Evolutionary conservation across 2,888 invertebrate species (phyloP), one percentile per base, ranked within the genome.

Genomic region (Cerastis rubricosa): DNA sequence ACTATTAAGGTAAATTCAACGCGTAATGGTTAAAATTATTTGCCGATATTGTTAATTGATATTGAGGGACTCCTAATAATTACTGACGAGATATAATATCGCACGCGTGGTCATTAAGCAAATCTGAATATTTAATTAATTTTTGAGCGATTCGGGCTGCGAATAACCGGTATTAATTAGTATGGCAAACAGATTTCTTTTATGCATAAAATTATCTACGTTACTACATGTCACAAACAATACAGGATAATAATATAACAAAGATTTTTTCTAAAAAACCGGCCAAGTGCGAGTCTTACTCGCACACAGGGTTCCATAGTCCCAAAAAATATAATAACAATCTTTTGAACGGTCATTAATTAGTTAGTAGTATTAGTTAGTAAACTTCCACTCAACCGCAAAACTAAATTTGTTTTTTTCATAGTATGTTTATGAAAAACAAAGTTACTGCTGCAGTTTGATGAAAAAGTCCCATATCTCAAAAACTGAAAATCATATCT

Each of bases 51-150:
- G 92, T 91, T 93, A 93, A 94, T 94, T 93, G 92, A 93, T 94
- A 92, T 87, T 89, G 89, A 88, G 92, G 89, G 91, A 91, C 78
- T 89, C 88, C 91, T 92, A 93, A 93, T 92, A 92, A 92, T 90
- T 88, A 85, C 89, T 84, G 84, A 84, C 85, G 86, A 87, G 86
- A 85, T 89, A 87, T 86, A 88, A 85, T 85, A 87, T 89, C 81
- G 87, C 85, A 72, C 54, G 80, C 81, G 74, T 86, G 87, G 85
- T 88, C 92, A 92, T 93, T 93, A 92, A 91, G 90, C 89, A 91
- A 93, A 93, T 92, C 89, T 89, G 89, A 88, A 89, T 91, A 92
- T 93, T 94, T 93, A 93, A 94, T 94, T 92, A 90, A 90, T 91
- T 91, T 89, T 86, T 72, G 82, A 86, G 83, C 85, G 84, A 89